Conservation (phyloP, 2,797 vertebrate species). For the Tachyglossus aculeatus region DNA sequence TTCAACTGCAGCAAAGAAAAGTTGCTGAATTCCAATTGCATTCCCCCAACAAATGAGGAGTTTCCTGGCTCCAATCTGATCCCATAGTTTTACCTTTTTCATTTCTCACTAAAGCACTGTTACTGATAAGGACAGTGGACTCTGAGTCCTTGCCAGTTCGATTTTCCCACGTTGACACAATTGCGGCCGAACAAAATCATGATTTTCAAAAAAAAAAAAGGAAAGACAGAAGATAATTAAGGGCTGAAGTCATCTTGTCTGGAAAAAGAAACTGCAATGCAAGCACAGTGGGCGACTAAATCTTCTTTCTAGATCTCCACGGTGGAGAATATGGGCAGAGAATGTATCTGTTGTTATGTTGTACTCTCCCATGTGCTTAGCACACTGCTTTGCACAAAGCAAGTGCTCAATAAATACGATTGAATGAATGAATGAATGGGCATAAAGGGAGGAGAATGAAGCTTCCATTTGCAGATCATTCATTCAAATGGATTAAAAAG, state of each 20-base stretch:
- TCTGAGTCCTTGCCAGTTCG: not conserved
- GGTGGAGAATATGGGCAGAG: no score
- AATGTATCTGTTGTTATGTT: no score
- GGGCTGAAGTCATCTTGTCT: not conserved
- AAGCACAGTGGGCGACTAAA: no score
- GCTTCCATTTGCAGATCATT: not conserved
- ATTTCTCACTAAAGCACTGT: not conserved
- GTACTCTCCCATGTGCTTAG: no score
- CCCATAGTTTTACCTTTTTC: not conserved
- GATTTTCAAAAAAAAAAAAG: not conserved
- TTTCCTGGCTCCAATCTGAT: not conserved
- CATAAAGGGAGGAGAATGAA: not conserved
- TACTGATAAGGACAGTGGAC: not conserved
- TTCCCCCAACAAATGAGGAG: not conserved
- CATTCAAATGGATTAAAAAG: not conserved
- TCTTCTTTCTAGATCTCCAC: no score
- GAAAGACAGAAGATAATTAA: not conserved
- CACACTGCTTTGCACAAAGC: no score
- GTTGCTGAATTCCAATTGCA: not conserved
- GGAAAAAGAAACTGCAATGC: not conserved
- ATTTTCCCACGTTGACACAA: not conserved
- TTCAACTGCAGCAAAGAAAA: slow-evolving; percentile 10
- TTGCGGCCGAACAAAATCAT: not conserved
- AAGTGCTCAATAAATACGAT: no score
- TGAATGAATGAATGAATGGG: no score